These are phyloP conservation scores for Tachina lurida DNA, from an alignment of 2,888 invertebrate genomes.

Conservation along the genomic window DNA sequence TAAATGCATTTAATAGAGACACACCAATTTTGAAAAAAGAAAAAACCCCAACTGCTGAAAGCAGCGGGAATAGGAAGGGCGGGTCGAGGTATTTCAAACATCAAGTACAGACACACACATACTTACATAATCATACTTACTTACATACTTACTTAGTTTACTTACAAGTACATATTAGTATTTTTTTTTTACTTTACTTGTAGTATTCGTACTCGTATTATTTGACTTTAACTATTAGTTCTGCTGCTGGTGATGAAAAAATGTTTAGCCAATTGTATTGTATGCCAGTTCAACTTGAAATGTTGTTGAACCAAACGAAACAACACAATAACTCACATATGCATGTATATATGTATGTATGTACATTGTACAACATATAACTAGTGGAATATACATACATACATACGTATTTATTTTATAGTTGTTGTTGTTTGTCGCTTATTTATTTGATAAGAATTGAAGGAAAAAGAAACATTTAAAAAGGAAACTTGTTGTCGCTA, in stretches of 20 bases:
- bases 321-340: slow-evolving; percentile 51
- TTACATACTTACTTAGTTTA: slow-evolving; percentile 19
- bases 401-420: slow-evolving; percentile 32
- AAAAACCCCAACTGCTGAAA: not conserved
- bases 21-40: slow-evolving; percentile 22
- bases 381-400: too few species aligned
- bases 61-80: not conserved
- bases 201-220: not conserved
- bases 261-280: slow-evolving; percentile 55
- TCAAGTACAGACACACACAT: slow-evolving; percentile 45
- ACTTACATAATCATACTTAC: slow-evolving; percentile 16
- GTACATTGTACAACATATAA: slow-evolving; percentile 24
- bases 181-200: not conserved
- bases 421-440: slow-evolving; percentile 47
- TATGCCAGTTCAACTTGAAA: slow-evolving; percentile 71
- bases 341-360: too few species aligned
- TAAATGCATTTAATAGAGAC: slow-evolving; percentile 50
- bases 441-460: slow-evolving; percentile 70
- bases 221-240: slow-evolving; percentile 41
- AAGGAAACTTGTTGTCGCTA: slow-evolving; percentile 73
- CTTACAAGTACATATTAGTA: slow-evolving; percentile 17
- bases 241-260: slow-evolving; percentile 21
- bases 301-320: slow-evolving; percentile 70
- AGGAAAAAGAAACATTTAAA: slow-evolving; percentile 71
- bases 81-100: slow-evolving; percentile 11